A percentile compares a stretch with the other conserved stretches of the same genome.
Conservation (phyloP, 2,888 invertebrate species). For the Zelleria hepariella region DNA sequence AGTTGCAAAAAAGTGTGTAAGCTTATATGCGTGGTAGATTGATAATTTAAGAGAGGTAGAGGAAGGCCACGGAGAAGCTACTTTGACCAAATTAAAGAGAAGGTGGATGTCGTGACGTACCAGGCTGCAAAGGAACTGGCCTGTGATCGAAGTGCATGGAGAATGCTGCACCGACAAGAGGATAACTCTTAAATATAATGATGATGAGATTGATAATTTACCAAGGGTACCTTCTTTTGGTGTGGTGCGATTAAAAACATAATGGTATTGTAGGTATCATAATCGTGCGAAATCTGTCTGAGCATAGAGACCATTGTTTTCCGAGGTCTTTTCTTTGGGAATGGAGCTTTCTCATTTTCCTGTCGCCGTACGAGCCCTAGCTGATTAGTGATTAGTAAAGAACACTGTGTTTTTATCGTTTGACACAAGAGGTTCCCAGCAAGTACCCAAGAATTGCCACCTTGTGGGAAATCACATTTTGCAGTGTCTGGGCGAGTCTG, state of each 20-base stretch:
- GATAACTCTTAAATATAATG: no score
- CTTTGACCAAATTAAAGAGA: no score
- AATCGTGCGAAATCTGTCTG: background rate
- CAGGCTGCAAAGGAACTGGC: no score
- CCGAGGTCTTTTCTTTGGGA: conserved; percentile 9
- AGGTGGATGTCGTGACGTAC: no score
- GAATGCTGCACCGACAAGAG: no score
- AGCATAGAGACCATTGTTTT: background rate
- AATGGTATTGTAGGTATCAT: background rate
- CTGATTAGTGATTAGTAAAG: conserved; percentile 60
- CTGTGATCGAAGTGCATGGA: no score
- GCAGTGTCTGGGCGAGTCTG: conserved; percentile 34
- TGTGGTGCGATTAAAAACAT: background rate
- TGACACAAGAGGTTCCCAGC: conserved; percentile 57
- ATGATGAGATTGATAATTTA: background rate
- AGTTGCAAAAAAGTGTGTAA: no score
- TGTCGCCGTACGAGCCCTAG: conserved; percentile 39
- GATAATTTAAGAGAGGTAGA: no score
- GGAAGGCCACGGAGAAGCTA: no score
- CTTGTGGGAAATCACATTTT: conserved; percentile 53
- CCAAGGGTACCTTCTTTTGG: background rate
- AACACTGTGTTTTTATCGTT: conserved; percentile 45
- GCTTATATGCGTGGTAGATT: no score
- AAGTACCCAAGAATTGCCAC: conserved; percentile 24
- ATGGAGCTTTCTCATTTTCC: conserved; percentile 49